phyloP scores from a whole-genome alignment of 2,888 invertebrate species.

The Nephrotoma appendiculata region DNA sequence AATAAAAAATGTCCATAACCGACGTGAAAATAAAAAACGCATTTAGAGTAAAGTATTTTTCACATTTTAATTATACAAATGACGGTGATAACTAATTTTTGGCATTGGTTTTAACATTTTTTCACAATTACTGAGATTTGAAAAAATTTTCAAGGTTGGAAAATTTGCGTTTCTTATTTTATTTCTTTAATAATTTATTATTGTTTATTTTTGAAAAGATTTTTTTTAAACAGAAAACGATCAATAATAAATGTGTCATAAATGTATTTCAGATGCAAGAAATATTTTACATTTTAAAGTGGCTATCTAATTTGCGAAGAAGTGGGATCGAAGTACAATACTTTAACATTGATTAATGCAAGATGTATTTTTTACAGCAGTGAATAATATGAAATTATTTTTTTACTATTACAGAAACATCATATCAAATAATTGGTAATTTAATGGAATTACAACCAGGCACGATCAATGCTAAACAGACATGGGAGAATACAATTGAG shows the following conservation, averaged over 20 bases:
- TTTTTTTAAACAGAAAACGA: background rate
- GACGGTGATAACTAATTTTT: background rate
- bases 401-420: background rate
- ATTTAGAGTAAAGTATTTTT: background rate
- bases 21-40: background rate
- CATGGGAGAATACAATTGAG: conserved; percentile 32
- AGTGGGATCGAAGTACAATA: background rate
- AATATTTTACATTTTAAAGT: background rate
- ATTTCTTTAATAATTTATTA: background rate
- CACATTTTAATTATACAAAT: background rate
- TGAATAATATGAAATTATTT: background rate
- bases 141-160: background rate
- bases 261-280: background rate
- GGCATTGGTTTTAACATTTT: background rate
- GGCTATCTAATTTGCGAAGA: background rate
- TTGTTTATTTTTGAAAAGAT: background rate
- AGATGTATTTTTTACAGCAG: background rate
- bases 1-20: background rate
- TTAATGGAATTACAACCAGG: conserved; percentile 22
- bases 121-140: background rate
- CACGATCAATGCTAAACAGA: conserved; percentile 29
- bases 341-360: background rate
- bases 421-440: background rate
- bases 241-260: background rate
- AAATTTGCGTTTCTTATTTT: background rate